Conservation (phyloP, 2,797 vertebrate genomes). For the Scyliorhinus canicula region DNA sequence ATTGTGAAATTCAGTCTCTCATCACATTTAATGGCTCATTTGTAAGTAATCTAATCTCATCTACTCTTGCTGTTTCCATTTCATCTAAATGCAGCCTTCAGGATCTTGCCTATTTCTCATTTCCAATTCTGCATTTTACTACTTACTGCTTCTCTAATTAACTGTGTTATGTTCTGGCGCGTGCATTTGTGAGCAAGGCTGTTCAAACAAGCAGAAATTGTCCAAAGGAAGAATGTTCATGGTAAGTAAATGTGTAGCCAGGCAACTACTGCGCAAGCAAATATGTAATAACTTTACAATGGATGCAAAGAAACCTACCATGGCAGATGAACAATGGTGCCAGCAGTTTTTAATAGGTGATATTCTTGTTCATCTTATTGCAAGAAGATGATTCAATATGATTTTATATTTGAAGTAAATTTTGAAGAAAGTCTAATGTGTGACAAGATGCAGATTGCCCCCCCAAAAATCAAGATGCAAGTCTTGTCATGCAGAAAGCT, state of each 20-base stretch:
- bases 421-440: not conserved
- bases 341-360: not conserved
- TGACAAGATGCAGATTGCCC: not conserved
- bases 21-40: slow-evolving; percentile 30
- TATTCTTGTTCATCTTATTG: not conserved
- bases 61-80: slow-evolving; percentile 32
- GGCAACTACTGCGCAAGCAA: not conserved
- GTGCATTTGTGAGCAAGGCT: not conserved
- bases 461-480: no score
- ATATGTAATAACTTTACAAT: not conserved
- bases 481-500: not conserved
- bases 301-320: not conserved
- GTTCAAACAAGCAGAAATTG: not conserved
- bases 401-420: not conserved
- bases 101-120: slow-evolving; percentile 27
- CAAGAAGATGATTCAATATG: not conserved
- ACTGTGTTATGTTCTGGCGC: not conserved
- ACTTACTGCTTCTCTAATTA: not conserved
- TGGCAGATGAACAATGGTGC: not conserved
- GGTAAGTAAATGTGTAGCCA: not conserved
- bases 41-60: slow-evolving; percentile 36
- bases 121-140: slow-evolving; percentile 30
- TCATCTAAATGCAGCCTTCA: slow-evolving; percentile 32
- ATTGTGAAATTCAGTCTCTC: slow-evolving; percentile 14
- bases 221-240: not conserved